Evolutionary conservation across 2,888 invertebrate species (phyloP).

Genomic region (Unio delphinus): DNA sequence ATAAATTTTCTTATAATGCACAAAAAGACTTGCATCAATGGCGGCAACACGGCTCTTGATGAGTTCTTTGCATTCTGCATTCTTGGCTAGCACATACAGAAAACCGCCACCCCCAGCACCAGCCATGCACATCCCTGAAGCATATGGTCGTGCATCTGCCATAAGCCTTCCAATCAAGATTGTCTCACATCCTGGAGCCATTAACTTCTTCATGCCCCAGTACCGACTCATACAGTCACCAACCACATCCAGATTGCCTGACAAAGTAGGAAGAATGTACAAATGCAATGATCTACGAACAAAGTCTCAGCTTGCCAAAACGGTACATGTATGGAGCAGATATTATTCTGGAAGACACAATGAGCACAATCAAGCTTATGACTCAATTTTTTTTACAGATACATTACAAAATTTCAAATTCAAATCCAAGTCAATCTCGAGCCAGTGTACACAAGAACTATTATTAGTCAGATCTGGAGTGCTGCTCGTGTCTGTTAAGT

Average conservation of each 20-base stretch:
- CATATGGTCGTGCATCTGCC: constrained; percentile 55
- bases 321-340: too few relatives aligned
- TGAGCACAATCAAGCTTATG: neutral
- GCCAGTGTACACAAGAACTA: too few relatives aligned
- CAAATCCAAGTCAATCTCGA: too few relatives aligned
- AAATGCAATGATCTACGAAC: neutral
- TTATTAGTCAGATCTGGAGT: too few relatives aligned
- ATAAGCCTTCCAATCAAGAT: constrained; percentile 65
- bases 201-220: constrained; percentile 71
- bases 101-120: constrained; percentile 73
- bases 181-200: constrained; percentile 73
- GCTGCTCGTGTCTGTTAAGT: too few relatives aligned
- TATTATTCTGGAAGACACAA: too few relatives aligned
- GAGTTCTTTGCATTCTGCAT: constrained; percentile 29
- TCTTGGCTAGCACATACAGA: constrained; percentile 67
- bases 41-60: constrained; percentile 26
- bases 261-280: constrained; percentile 1
- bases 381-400: too few relatives aligned
- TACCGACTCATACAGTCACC: constrained; percentile 68
- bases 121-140: constrained; percentile 68
- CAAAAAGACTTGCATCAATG: constrained; percentile 24
- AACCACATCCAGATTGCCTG: constrained; percentile 66
- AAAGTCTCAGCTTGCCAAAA: too few relatives aligned
- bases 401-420: too few relatives aligned
- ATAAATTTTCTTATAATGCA: neutral